These are phyloP conservation scores for Diadumene lineata DNA, from an alignment of 92 coral and sea anemone species.

Conservation along the genomic window DNA sequence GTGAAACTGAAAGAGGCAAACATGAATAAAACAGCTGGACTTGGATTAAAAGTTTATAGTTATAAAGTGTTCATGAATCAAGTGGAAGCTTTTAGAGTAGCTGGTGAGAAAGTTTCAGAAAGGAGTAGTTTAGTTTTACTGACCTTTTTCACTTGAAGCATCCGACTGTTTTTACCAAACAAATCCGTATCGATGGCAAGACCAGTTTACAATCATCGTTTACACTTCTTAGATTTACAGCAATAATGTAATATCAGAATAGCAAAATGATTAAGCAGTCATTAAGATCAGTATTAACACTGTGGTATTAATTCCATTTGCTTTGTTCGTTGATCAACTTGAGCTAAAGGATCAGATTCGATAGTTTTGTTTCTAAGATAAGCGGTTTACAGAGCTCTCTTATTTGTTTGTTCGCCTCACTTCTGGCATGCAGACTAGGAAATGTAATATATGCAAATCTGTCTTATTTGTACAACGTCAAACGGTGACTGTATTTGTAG, in stretches of 20 bases:
- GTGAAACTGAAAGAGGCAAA: no score
- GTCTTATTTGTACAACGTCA: slow-evolving; percentile 12
- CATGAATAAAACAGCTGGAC: no score
- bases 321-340: not conserved
- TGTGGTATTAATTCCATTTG: not conserved
- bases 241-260: not conserved
- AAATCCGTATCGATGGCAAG: slow-evolving; percentile 24
- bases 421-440: slow-evolving; percentile 9
- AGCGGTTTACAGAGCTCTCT: slow-evolving; percentile 15
- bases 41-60: no score
- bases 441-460: slow-evolving; percentile 16
- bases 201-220: not conserved
- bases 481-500: not conserved
- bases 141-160: slow-evolving; percentile 5
- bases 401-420: slow-evolving; percentile 17
- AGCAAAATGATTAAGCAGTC: no score
- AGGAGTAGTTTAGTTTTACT: no score
- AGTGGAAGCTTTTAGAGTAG: no score
- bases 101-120: no score
- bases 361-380: not conserved
- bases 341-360: slow-evolving; percentile 1
- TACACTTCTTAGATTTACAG: not conserved
- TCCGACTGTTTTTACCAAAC: not conserved
- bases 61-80: no score
- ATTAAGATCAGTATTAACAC: not conserved